Evolutionary conservation across 2,113 vertebrate species (phyloP).

Genomic region (Heptranchias perlo): DNA sequence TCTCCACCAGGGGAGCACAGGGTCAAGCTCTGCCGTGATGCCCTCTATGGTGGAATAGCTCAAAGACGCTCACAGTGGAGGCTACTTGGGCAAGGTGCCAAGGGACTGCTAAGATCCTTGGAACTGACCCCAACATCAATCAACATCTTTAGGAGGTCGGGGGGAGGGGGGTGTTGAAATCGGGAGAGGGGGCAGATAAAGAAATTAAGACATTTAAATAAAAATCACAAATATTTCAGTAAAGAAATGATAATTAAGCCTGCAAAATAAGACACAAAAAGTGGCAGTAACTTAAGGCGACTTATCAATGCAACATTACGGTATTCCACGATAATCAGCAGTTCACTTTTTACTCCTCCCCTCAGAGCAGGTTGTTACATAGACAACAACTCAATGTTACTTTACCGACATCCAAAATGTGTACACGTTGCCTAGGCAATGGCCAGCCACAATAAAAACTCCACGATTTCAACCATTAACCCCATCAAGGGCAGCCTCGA

Average conservation of each 20-base stretch:
- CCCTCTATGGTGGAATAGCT: neutral
- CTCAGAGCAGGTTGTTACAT: neutral
- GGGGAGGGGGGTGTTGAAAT: neutral
- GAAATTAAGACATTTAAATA: neutral
- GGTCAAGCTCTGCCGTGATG: neutral
- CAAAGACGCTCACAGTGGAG: neutral
- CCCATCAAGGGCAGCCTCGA: neutral
- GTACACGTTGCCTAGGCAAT: neutral
- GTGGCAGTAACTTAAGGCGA: neutral
- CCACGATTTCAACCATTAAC: neutral
- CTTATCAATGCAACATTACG: neutral
- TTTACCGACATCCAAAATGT: neutral
- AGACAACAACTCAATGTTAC: neutral
- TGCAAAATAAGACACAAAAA: neutral
- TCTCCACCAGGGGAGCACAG: neutral
- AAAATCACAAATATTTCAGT: neutral
- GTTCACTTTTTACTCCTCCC: neutral
- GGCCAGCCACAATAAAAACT: constrained; percentile 22
- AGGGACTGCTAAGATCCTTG: too few species aligned
- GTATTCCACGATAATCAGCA: neutral
- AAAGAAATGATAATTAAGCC: neutral
- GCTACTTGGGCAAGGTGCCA: too few species aligned
- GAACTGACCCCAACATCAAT: too few species aligned
- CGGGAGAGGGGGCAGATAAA: neutral
- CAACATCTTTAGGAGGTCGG: too few species aligned